Base-by-base conservation (phyloP, 92 coral and sea anemone species). In the Parazoanthus swiftii region DNA sequence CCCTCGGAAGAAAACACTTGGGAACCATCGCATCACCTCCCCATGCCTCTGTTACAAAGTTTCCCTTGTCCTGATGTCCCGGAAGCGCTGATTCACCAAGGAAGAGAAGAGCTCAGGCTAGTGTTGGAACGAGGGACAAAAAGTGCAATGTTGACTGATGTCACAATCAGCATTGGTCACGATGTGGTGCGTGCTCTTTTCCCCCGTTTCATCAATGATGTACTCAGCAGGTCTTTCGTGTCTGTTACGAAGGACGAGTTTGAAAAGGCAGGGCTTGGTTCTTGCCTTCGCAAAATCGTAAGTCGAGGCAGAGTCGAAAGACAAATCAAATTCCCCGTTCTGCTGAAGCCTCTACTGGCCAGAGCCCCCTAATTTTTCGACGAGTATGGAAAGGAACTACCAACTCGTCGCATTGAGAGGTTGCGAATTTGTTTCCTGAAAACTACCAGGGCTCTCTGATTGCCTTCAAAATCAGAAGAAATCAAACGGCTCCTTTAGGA, bases 401-500 rank as follows among this genome's bases (percentile, higher is more conserved):
- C 72, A 18, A 20, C 25, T 18, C 72, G 72, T 18, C 72, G 72
- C 72, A 3, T 66, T 20, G 26, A 66, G 26, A 66, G 8, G 72
- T 18, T 15, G 72, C 23, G 25, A 9, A 25, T 66, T 1, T 18
- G 72, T 66, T 66, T 66, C 26, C 23, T 25, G n/a, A 66, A 66
- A 25, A 66, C 72, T 6, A 66, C 26, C 6, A 66, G 72, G 29
- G 72, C 72, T 66, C 72, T 66, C 7, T 66, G 72, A 66, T 48
- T 10, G 51, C 51, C 9, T 6, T 48, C 51, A 48, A 44, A 9
- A 44, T 44, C 50, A 44, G 7, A 44, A 44, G 8, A 4, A 44
- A 44, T 6, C 90, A 92, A 92, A 92, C 95, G 94, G 95, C 94
- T 92, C 95, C 94, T 91, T 93, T 93, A 91, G 95, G 95, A 93